Evolutionary conservation across 2,113 vertebrate genomes (phyloP), one percentile per base, ranked within the genome.

Genomic region (Rhynchomys soricoides): DNA sequence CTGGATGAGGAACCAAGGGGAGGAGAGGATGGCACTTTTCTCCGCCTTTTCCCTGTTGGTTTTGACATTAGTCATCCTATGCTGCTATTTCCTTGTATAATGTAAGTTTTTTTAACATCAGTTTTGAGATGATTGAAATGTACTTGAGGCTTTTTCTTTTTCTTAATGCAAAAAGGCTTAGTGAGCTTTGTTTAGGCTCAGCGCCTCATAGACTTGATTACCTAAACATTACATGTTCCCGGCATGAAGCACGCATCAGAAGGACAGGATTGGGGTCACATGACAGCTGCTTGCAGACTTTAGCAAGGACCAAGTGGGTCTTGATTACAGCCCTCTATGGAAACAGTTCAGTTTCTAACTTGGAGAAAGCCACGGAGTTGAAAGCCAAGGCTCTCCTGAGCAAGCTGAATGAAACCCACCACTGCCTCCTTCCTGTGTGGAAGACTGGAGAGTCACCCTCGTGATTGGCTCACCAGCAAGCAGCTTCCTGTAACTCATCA

Each of bases 271-370:
- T 96, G 96, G 92, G 95, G 88, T 91, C 95, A 90, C 37, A 1
- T 50, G 55, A 40, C 70, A 97, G 95, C 96, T 89, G 40, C 87
- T 96, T 95, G 45, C 89, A 96, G 93, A 79, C 89, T 87, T 97
- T 55, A 89, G 86, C 91, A 92, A 37, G 97, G 98, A 99, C 98
- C 98, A 98, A 98, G 98, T 1, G 40, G 88, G 94, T 96, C 98
- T 98, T 97, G 96, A 93, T 92, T 52, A 0, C 93, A 64, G 96
- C 93, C 15, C 92, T 97, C 92, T 97, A 90, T 17, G 0, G 96
- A 96, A 96, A 77, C 31, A 8, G 71, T 93, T 81, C 7, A 94
- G 90, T 97, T 89, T 96, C 86, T 16, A 59, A 57, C 26, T 1
- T 92, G 70, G 86, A 78, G 88, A 97, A 97, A 93, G 96, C 94